A percentile compares a stretch with the other conserved stretches of the same genome.
Conservation (phyloP, 1,140 invertebrate species). For the Drosophila equinoxialis region DNA sequence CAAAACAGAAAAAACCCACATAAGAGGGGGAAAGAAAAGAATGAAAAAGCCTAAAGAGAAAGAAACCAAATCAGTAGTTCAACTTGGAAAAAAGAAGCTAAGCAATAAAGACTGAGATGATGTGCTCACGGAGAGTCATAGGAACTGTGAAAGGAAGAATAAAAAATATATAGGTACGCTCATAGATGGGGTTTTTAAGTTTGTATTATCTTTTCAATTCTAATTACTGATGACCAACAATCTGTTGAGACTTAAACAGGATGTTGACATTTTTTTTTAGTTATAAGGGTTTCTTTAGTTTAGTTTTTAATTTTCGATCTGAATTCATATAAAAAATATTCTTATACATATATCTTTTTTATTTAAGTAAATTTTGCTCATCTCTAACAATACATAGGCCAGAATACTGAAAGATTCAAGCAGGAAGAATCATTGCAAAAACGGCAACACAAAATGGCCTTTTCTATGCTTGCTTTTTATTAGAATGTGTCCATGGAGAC, state of each 20-base stretch:
- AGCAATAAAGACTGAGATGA: slow-evolving; percentile 2
- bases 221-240: too few species aligned
- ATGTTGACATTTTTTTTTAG: too few species aligned
- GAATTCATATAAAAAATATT: not conserved
- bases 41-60: slow-evolving; percentile 36
- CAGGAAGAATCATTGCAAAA: slow-evolving; percentile 47
- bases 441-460: slow-evolving; percentile 64
- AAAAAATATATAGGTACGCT: too few species aligned
- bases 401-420: slow-evolving; percentile 21
- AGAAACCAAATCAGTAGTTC: slow-evolving; percentile 20
- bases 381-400: slow-evolving; percentile 34
- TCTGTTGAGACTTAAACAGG: too few species aligned
- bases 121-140: slow-evolving; percentile 43
- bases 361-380: slow-evolving; percentile 38
- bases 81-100: slow-evolving; percentile 35
- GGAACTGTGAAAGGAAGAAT: slow-evolving; percentile 15
- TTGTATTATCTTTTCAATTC: too few species aligned
- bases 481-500: slow-evolving; percentile 78
- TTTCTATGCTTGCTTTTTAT: slow-evolving; percentile 71
- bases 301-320: not conserved
- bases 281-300: too few species aligned
- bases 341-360: not conserved
- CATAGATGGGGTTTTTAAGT: too few species aligned
- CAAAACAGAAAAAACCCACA: slow-evolving; percentile 13
- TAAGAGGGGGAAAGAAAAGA: not conserved